Percentiles rank a stretch among this genome's conserved stretches.
Conservation (phyloP, 1,140 invertebrate species). For the Drosophila athabasca region DNA sequence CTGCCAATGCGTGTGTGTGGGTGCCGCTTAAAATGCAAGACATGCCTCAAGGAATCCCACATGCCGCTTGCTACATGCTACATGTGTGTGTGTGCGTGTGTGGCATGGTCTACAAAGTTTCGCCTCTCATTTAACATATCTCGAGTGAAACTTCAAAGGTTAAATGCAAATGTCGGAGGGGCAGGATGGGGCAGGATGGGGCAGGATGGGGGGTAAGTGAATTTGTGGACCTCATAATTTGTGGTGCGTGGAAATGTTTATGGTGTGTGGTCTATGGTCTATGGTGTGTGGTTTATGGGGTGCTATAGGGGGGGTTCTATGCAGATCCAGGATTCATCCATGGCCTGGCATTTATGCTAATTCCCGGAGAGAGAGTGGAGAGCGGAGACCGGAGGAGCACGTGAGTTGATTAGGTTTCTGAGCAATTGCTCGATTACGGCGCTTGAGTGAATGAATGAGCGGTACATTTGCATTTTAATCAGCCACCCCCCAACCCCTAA, state of each 20-base stretch:
- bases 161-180: conserved; percentile 52
- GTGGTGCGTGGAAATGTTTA: conserved; percentile 75
- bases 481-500: background rate
- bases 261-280: conserved; percentile 26
- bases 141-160: conserved; percentile 69
- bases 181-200: no score
- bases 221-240: conserved; percentile 66
- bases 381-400: conserved; percentile 56
- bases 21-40: conserved; percentile 41
- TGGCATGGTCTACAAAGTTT: conserved; percentile 16
- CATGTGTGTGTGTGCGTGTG: no score
- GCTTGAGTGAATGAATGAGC: conserved; percentile 13
- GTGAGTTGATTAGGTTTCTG: conserved; percentile 82
- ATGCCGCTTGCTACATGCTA: no score
- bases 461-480: conserved; percentile 58
- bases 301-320: conserved; percentile 7
- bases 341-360: conserved; percentile 63
- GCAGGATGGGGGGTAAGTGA: conserved; percentile 45
- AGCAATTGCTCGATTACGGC: conserved; percentile 47
- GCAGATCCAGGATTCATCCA: background rate
- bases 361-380: conserved; percentile 20
- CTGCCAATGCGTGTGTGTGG: background rate
- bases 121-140: conserved; percentile 56
- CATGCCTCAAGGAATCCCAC: conserved; percentile 29
- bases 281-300: conserved; percentile 47